Conservation (phyloP, 2,113 vertebrate genomes). For the Gambusia holbrooki region DNA sequence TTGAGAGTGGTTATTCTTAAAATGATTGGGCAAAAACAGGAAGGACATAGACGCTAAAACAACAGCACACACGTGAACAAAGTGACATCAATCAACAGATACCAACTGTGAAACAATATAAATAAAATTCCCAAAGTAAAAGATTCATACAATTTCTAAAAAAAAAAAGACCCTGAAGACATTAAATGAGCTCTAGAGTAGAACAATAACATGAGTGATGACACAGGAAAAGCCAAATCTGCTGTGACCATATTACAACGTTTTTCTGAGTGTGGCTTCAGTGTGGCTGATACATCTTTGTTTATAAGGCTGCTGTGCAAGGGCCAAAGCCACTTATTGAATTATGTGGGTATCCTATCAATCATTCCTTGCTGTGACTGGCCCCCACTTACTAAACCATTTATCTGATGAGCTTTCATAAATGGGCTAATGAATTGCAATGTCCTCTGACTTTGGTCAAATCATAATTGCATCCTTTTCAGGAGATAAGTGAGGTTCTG, state of each 20-base stretch:
- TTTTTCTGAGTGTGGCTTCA: constrained; percentile 18
- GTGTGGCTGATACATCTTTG: constrained; percentile 38
- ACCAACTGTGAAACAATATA: constrained; percentile 21
- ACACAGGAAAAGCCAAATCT: constrained; percentile 7
- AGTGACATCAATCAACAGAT: constrained; percentile 59
- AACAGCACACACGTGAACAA: constrained; percentile 26
- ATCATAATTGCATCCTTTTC: constrained; percentile 66
- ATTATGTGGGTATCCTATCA: constrained; percentile 65
- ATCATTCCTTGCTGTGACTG: constrained; percentile 57
- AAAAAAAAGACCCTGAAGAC: constrained; percentile 13
- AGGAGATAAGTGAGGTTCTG: constrained; percentile 40
- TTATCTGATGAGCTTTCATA: constrained; percentile 71
- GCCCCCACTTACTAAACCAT: constrained; percentile 65
- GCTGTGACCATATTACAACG: constrained; percentile 22
- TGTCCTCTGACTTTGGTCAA: constrained; percentile 58
- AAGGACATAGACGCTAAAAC: constrained; percentile 11
- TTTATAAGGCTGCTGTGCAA: constrained; percentile 42
- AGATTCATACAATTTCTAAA: constrained; percentile 28
- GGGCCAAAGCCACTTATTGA: constrained; percentile 60
- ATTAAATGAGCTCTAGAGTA: constrained; percentile 2
- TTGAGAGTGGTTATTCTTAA: constrained; percentile 65
- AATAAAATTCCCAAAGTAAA: constrained; percentile 38
- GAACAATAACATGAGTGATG: background rate
- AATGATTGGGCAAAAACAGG: constrained; percentile 55
- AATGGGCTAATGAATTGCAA: constrained; percentile 66